Evolutionary conservation across 2,888 invertebrate species (phyloP).

Genomic region (Pheosia gnoma): DNA sequence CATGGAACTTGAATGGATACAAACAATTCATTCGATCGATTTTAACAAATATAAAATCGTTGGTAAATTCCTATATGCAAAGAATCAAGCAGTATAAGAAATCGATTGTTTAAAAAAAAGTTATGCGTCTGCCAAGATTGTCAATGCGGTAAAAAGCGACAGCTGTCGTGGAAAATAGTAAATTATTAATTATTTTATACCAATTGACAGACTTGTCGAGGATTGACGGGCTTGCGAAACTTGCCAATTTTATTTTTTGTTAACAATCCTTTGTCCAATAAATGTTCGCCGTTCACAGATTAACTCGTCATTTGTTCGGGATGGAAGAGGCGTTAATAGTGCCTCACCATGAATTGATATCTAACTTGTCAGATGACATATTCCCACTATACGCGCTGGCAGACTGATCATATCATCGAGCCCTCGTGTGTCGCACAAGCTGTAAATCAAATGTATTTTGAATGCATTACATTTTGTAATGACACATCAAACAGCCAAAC

Average conservation of each 20-base stretch:
- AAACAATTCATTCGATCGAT: neutral
- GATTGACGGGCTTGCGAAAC: neutral
- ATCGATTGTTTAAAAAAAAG: neutral
- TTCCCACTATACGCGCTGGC: too few species aligned
- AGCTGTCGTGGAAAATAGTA: neutral
- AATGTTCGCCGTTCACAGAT: neutral
- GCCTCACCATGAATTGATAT: neutral
- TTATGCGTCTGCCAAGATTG: neutral
- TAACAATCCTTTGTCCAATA: neutral
- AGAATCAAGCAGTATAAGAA: neutral
- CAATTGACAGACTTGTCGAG: neutral
- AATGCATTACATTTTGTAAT: slow-evolving; percentile 14
- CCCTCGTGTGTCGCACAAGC: too few species aligned
- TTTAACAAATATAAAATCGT: neutral
- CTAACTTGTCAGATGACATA: neutral
- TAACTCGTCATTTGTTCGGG: neutral
- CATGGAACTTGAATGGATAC: neutral
- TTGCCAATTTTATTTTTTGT: neutral
- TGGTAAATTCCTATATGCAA: neutral
- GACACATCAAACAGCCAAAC: slow-evolving; percentile 1
- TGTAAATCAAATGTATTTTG: neutral
- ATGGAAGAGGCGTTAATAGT: too few species aligned
- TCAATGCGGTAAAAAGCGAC: neutral
- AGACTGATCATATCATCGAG: too few species aligned
- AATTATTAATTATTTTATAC: neutral